phyloP scores from a whole-genome alignment of 2,888 invertebrate species.

The Plebejus argus region DNA sequence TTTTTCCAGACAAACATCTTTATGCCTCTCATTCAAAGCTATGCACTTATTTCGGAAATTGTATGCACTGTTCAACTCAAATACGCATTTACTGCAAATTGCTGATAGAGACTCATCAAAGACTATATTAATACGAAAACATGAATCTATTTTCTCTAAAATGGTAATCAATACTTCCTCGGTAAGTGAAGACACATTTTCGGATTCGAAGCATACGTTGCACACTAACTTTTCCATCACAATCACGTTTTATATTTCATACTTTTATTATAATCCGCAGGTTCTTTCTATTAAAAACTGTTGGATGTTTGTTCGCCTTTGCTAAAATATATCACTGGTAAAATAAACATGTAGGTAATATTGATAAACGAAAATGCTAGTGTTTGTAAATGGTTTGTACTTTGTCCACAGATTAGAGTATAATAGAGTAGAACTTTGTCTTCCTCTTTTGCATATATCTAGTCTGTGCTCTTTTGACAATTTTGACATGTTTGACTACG shows the following conservation, averaged over 20 bases:
- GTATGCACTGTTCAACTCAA: slow-evolving; percentile 56
- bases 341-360: too few species aligned
- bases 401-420: too few species aligned
- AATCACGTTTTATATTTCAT: background rate
- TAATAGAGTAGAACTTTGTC: too few species aligned
- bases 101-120: slow-evolving; percentile 51
- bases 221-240: slow-evolving; percentile 47
- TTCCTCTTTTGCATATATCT: too few species aligned
- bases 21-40: slow-evolving; percentile 56
- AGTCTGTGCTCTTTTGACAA: too few species aligned
- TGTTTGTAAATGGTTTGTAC: too few species aligned
- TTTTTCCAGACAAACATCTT: slow-evolving; percentile 41
- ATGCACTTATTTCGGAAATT: slow-evolving; percentile 62
- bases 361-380: too few species aligned
- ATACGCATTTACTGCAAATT: slow-evolving; percentile 59
- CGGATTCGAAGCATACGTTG: slow-evolving; percentile 52
- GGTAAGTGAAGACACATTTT: slow-evolving; percentile 47
- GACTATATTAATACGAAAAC: slow-evolving; percentile 59
- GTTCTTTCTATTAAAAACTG: too few species aligned
- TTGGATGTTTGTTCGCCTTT: too few species aligned
- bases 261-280: too few species aligned
- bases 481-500: too few species aligned
- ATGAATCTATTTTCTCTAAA: slow-evolving; percentile 55
- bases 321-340: too few species aligned
- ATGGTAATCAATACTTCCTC: slow-evolving; percentile 51